A percentile compares a stretch with the other conserved stretches of the same genome.
phyloP scores from a whole-genome alignment of 2,113 vertebrate genomes.

The Struthidea cinerea region DNA sequence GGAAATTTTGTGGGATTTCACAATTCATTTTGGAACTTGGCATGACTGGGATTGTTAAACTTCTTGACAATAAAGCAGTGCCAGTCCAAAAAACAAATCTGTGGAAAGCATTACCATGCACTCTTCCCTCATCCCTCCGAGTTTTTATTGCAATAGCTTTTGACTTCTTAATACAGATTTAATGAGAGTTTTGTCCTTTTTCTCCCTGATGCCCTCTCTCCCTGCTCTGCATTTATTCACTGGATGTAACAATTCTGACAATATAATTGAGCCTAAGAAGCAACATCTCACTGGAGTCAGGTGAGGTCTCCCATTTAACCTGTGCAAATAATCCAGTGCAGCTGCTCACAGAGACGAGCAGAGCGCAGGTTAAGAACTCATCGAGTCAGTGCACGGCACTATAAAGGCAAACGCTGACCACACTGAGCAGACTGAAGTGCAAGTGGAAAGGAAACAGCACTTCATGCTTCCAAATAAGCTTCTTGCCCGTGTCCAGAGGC shows the following conservation, averaged over 20 bases:
- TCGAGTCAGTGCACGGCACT: neutral
- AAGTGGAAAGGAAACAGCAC: neutral
- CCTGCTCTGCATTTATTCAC: neutral
- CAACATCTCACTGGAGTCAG: neutral
- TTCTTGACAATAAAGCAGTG: neutral
- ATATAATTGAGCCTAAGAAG: neutral
- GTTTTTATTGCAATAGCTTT: neutral
- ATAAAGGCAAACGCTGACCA: neutral
- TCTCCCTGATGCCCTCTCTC: neutral
- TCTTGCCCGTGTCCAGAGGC: neutral
- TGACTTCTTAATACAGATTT: neutral
- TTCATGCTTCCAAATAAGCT: neutral
- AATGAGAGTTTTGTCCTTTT: neutral
- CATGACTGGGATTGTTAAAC: neutral
- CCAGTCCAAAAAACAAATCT: neutral
- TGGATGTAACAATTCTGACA: neutral
- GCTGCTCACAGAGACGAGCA: neutral
- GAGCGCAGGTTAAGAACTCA: neutral
- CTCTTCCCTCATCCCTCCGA: neutral
- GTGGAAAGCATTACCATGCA: neutral
- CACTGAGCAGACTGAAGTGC: neutral
- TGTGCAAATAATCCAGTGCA: neutral
- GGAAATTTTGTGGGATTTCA: neutral
- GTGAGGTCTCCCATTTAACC: neutral
- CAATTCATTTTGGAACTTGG: neutral